phyloP scores from a whole-genome alignment of 1,140 invertebrate genomes.

The Himalopsyche phryganea region DNA sequence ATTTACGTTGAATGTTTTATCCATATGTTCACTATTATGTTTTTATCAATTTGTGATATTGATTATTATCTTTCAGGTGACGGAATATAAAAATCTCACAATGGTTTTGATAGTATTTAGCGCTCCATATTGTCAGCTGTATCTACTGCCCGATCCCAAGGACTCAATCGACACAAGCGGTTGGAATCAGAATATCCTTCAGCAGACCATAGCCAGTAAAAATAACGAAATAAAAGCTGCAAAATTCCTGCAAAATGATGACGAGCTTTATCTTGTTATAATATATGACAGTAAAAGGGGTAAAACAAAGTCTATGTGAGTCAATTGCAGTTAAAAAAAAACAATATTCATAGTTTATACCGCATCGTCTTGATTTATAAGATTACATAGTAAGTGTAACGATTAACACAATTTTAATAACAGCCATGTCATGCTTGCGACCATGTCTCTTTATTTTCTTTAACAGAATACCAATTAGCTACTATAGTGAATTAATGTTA shows the following conservation, averaged over 20 bases:
- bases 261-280: constrained; percentile 21
- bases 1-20: too few relatives aligned
- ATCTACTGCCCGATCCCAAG: not conserved
- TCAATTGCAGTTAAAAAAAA: too few relatives aligned
- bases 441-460: constrained; percentile 2
- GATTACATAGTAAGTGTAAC: too few relatives aligned
- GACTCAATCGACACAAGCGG: constrained; percentile 1
- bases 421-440: too few relatives aligned
- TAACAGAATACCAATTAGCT: not conserved
- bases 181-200: not conserved
- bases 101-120: constrained; percentile 1
- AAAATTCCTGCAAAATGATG: constrained; percentile 15
- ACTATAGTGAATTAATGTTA: not conserved
- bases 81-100: not conserved
- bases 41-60: not conserved
- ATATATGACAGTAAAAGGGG: constrained; percentile 18
- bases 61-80: constrained; percentile 1
- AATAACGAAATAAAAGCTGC: constrained; percentile 11
- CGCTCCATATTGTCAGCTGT: not conserved
- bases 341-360: too few relatives aligned
- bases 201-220: constrained; percentile 19
- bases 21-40: too few relatives aligned
- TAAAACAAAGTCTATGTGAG: constrained; percentile 25
- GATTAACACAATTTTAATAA: too few relatives aligned
- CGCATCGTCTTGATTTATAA: too few relatives aligned